phyloP scores from a whole-genome alignment of 2,888 invertebrate genomes.

The Philopedon plagiatum region DNA sequence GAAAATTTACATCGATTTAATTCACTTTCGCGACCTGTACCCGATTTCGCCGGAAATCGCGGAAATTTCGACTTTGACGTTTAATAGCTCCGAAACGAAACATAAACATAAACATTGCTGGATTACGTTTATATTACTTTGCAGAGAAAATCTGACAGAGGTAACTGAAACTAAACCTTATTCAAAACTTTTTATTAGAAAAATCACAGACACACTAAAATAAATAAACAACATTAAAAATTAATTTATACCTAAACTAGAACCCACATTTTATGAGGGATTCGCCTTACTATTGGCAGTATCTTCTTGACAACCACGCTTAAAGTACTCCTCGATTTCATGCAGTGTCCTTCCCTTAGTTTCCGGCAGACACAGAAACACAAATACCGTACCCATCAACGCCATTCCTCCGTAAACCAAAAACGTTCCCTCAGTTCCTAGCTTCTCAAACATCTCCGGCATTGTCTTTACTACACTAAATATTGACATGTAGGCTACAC shows the following conservation, averaged over 20 bases:
- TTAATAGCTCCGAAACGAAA: too few relatives aligned
- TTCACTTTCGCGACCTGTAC: too few relatives aligned
- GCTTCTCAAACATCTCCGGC: constrained; percentile 72
- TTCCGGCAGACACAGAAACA: constrained; percentile 77
- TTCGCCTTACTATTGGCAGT: neutral
- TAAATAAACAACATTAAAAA: neutral
- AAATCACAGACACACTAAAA: constrained; percentile 17
- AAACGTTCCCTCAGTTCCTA: constrained; percentile 78
- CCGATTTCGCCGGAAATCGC: too few relatives aligned
- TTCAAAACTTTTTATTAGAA: neutral
- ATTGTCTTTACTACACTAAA: constrained; percentile 79
- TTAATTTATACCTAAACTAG: neutral
- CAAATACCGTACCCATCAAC: constrained; percentile 72
- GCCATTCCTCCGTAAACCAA: constrained; percentile 74
- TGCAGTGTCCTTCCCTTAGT: constrained; percentile 79
- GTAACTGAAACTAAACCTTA: neutral
- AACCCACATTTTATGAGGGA: neutral
- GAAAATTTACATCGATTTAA: too few relatives aligned
- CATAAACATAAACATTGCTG: too few relatives aligned
- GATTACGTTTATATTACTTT: too few relatives aligned
- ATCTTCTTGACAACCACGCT: neutral
- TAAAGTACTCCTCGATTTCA: constrained; percentile 77
- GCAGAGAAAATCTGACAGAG: too few relatives aligned
- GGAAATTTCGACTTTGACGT: too few relatives aligned
- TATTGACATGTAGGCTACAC: constrained; percentile 76